Evolutionary conservation across 2,888 invertebrate species (phyloP), one percentile per base, ranked within the genome.

Genomic region (Boloria euphrosyne): DNA sequence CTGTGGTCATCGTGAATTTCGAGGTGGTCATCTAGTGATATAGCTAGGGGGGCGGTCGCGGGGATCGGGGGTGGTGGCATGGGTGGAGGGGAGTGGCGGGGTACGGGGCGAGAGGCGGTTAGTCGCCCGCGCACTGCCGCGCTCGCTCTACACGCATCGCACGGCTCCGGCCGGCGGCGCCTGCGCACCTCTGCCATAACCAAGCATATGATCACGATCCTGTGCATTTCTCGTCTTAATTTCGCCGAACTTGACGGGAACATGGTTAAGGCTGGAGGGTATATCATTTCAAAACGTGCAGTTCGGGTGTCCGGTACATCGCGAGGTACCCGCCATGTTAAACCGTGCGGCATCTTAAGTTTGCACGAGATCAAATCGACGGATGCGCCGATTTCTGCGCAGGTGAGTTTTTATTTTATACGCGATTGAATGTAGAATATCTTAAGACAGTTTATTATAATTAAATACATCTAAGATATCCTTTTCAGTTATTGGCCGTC

Each of bases 91-190:
- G 76, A 77, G 76, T 73, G 79, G 81, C 78, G 85, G 80, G 82
- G 81, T 80, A 80, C 82, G 82, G 83, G 82, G 81, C 82, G 74
- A 79, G 81, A 82, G 84, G 76, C 86, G 84, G 82, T 81, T 87
- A 85, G 85, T 83, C 83, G 78, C 78, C 86, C 90, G 86, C 88
- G 77, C 78, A 78, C 78, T 80, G 78, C 80, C 80, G 81, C 79
- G 80, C 79, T 77, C 79, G 77, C 81, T 71, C 71, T 70, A 71
- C 66, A 68, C 70, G 73, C 74, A 63, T 71, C 93, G 93, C 93
- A 92, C 94, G 78, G 77, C 79, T 70, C 78, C 76, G 73, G 74
- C 75, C 75, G 78, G 78, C 78, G 74, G 74, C 68, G 67, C 67
- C 62, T 66, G 69, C 69, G 69, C 63, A 69, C 63, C 75, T 70